Conservation (phyloP, 1,140 invertebrate genomes). For the Lepidurus arcticus region DNA sequence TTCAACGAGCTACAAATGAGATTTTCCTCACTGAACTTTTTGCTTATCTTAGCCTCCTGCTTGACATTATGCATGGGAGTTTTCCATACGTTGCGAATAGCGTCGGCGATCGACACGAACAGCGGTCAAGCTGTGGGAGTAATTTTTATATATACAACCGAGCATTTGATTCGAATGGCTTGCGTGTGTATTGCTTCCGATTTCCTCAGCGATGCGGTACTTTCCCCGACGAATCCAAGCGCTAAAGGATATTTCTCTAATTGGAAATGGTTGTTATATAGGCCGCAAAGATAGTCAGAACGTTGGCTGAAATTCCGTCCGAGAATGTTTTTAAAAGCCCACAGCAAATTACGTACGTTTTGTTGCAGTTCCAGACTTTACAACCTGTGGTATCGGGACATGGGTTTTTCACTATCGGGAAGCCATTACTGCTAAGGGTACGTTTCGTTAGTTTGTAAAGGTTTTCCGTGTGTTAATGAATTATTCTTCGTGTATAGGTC, state of each 20-base stretch:
- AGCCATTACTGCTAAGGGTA: slow-evolving; percentile 3
- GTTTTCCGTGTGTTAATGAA: not conserved
- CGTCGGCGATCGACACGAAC: not conserved
- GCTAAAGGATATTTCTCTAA: not conserved
- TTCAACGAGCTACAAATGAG: not conserved
- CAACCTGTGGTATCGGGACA: not conserved
- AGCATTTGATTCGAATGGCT: not conserved
- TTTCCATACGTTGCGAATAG: not conserved
- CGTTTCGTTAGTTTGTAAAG: not conserved
- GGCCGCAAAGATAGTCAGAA: not conserved
- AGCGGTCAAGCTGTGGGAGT: not conserved
- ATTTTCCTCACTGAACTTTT: not conserved
- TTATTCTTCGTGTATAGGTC: not conserved
- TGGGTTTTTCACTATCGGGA: not conserved
- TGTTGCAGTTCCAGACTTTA: not conserved
- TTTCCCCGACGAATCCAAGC: not conserved
- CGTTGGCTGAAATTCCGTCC: not conserved
- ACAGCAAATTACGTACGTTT: not conserved
- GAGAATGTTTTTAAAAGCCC: not conserved
- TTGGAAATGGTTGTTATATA: not conserved
- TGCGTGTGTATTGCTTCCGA: not conserved
- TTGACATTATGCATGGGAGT: not conserved
- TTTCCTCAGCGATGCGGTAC: not conserved
- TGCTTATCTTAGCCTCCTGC: not conserved
- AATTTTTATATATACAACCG: not conserved